Evolutionary conservation across 2,113 vertebrate species (phyloP), one percentile per base, ranked within the genome.

Genomic region (Leptocoma aspasia): DNA sequence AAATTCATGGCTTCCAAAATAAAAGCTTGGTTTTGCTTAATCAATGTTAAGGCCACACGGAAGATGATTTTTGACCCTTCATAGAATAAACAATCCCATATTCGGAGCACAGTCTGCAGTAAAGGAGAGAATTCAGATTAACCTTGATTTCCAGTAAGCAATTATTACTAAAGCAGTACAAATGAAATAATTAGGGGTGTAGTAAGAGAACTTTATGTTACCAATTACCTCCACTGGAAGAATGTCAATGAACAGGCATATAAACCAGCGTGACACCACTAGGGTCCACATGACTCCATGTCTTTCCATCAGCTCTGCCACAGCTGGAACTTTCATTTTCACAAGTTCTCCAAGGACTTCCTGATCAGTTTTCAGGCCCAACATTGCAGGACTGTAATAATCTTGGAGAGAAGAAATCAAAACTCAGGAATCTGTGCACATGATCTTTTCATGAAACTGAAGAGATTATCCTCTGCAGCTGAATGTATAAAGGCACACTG

Each of bases 51-150:
- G 52, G 99, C 99, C 71, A 99, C 99, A 0, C 99, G 98, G 97
- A 99, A 99, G 54, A 99, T 97, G 64, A 99, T 98, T 96, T 99
- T 99, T 11, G 99, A 99, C 56, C 99, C 99, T 92, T 99, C 99
- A 2, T 99, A 99, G 97, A 99, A 99, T 49, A 99, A 96, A 94
- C 99, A 99, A 86, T 99, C 99, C 99, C 99, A 99, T 96, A 99
- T 97, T 56, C 99, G 98, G 64, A 99, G 97, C 57, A 99, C 99
- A 2, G 99, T 99, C 99, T 99, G 97, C 30, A 57, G 73, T 79
- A 68, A 70, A 94, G 69, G 60, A 64, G 45, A 88, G 28, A 90
- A 57, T 18, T 47, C 77, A 28, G 33, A 11, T 92, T 27, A 52
- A 59, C 18, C 20, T 60, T 61, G 10, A 33, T 69, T 71, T 87